phyloP scores from a whole-genome alignment of 1,140 invertebrate species.

The Saxidomus purpurata region DNA sequence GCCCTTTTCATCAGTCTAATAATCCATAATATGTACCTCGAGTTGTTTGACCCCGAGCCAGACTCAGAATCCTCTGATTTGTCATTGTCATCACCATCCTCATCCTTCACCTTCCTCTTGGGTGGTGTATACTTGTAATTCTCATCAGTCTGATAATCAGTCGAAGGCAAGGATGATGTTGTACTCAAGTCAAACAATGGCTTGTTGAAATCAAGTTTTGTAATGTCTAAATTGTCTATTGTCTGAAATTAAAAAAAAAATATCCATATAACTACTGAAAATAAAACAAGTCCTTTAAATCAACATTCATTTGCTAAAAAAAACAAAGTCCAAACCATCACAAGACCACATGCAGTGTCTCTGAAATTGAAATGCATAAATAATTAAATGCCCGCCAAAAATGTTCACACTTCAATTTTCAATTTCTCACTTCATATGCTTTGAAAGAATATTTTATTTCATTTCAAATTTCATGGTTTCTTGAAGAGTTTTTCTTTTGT shows the following conservation, averaged over 20 bases:
- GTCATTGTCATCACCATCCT: constrained; percentile 26
- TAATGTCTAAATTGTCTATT: constrained; percentile 56
- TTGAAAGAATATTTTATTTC: no score
- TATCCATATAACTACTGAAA: neutral
- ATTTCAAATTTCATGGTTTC: no score
- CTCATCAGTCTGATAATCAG: constrained; percentile 63
- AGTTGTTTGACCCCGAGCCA: constrained; percentile 54
- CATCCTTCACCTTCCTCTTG: constrained; percentile 51
- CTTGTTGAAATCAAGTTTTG: constrained; percentile 61
- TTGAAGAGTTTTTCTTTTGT: no score
- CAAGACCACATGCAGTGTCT: no score
- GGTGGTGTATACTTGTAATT: constrained; percentile 57
- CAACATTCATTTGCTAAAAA: no score
- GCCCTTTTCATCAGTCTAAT: no score
- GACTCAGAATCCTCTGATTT: constrained; percentile 61
- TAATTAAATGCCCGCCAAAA: no score
- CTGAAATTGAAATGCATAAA: no score
- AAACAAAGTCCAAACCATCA: no score
- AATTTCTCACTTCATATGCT: no score
- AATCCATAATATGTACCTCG: constrained; percentile 20
- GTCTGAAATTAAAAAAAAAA: constrained; percentile 29
- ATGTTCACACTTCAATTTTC: no score
- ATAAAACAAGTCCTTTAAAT: no score
- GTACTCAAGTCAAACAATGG: constrained; percentile 65
- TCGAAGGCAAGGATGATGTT: constrained; percentile 55